Conservation (phyloP, 2,888 invertebrate species). For the Mythimna pallens region DNA sequence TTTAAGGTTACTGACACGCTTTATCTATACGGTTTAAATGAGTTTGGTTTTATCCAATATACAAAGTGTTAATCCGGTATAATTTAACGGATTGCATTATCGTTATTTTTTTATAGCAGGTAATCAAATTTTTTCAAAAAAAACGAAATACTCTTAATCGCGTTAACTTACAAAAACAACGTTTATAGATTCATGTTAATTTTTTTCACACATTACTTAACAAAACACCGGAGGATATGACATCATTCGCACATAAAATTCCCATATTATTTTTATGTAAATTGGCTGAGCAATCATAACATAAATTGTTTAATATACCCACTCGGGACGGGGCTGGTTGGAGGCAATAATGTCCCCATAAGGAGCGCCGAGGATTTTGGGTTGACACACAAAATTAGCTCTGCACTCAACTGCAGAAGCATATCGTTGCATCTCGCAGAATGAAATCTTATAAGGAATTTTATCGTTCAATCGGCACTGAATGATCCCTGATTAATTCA, state of each 20-base stretch:
- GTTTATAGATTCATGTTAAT: constrained; percentile 63
- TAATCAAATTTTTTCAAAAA: constrained; percentile 49
- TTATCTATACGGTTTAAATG: constrained; percentile 44
- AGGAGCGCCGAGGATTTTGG: constrained; percentile 54
- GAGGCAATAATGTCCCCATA: constrained; percentile 71
- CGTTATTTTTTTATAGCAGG: constrained; percentile 43
- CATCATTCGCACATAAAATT: constrained; percentile 83
- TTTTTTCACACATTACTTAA: constrained; percentile 77
- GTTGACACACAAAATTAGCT: constrained; percentile 69
- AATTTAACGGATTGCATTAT: constrained; percentile 34
- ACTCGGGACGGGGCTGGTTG: constrained; percentile 70
- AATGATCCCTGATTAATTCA: constrained; percentile 51
- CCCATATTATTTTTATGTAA: constrained; percentile 84
- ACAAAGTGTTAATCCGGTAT: constrained; percentile 33
- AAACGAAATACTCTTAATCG: constrained; percentile 61
- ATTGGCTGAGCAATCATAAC: constrained; percentile 85
- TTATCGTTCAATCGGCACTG: constrained; percentile 49
- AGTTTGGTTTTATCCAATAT: constrained; percentile 30
- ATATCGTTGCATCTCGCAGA: constrained; percentile 55
- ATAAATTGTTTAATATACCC: constrained; percentile 81
- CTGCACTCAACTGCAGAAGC: constrained; percentile 65
- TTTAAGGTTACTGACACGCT: constrained; percentile 51
- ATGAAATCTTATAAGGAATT: constrained; percentile 48
- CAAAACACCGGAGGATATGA: constrained; percentile 77
- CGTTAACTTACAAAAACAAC: constrained; percentile 57